A percentile compares a stretch with the other conserved stretches of the same genome.
Conservation (phyloP, 2,797 vertebrate genomes). For the Tragopan temminckii region DNA sequence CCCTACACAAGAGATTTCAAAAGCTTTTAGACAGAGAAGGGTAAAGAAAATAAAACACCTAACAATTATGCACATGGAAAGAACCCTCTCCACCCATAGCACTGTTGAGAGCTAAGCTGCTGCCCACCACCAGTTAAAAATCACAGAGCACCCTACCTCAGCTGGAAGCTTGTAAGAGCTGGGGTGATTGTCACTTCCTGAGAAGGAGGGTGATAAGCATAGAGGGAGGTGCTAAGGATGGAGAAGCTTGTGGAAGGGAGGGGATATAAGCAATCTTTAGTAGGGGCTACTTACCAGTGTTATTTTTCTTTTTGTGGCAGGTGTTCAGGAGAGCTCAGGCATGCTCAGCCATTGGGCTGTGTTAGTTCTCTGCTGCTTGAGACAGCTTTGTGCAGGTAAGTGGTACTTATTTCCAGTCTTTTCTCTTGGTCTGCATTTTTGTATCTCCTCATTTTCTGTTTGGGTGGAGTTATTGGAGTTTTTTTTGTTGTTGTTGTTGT, state of each 20-base stretch:
- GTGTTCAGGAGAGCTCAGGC: neutral
- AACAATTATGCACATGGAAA: accelerated
- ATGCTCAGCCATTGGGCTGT: neutral
- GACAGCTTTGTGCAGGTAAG: conserved; percentile 25
- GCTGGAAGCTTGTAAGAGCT: neutral
- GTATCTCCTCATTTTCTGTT: neutral
- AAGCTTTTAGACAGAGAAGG: neutral
- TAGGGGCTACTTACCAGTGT: neutral
- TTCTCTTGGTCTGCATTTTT: neutral
- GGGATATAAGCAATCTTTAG: neutral
- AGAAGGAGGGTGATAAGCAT: neutral
- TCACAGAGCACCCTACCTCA: neutral
- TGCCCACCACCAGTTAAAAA: neutral
- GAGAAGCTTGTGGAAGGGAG: neutral
- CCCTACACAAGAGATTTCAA: neutral
- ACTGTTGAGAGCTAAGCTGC: neutral
- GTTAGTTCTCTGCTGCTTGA: neutral
- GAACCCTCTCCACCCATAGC: neutral
- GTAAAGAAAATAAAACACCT: neutral
- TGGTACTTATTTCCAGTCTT: neutral
- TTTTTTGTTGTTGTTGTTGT: no score
- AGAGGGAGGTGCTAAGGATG: neutral
- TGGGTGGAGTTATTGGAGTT: no score
- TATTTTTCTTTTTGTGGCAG: neutral
- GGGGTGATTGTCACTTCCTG: neutral